Conservation (phyloP, 2,888 invertebrate species). For the Drosophila putrida region DNA sequence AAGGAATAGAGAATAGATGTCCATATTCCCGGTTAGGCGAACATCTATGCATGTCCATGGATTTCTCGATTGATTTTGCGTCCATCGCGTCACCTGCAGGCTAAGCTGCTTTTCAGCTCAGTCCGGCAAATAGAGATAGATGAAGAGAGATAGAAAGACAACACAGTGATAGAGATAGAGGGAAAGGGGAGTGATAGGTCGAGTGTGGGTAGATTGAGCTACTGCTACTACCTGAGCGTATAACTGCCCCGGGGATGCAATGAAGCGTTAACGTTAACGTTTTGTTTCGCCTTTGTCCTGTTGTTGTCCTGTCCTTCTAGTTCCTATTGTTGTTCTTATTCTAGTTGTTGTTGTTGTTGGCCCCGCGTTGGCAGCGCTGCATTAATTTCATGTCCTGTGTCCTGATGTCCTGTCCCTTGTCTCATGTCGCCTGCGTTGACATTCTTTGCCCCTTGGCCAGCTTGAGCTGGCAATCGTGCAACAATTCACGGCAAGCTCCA, state of each 20-base stretch:
- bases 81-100: conserved; percentile 77
- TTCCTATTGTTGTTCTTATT: conserved; percentile 5
- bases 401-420: conserved; percentile 39
- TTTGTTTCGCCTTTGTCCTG: conserved; percentile 67
- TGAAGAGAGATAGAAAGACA: conserved; percentile 10
- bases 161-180: neutral
- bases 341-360: conserved; percentile 27
- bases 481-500: conserved; percentile 69
- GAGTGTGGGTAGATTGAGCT: conserved; percentile 9
- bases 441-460: conserved; percentile 28
- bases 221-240: conserved; percentile 17
- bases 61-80: conserved; percentile 78
- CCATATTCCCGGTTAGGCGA: conserved; percentile 23
- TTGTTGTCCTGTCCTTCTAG: conserved; percentile 4
- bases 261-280: conserved; percentile 80
- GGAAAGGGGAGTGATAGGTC: neutral
- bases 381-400: conserved; percentile 67
- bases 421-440: conserved; percentile 53
- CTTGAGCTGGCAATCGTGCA: conserved; percentile 66
- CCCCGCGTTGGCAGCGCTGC: conserved; percentile 53
- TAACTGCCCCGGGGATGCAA: conserved; percentile 49
- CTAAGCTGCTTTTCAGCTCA: conserved; percentile 73
- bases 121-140: conserved; percentile 47
- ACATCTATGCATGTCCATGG: conserved; percentile 66
- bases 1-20: conserved; percentile 60